Evolutionary conservation across 35 echinoderm and acorn worm species (phyloP), one percentile per base, ranked within the genome.

Genomic region (Antedon bifida): DNA sequence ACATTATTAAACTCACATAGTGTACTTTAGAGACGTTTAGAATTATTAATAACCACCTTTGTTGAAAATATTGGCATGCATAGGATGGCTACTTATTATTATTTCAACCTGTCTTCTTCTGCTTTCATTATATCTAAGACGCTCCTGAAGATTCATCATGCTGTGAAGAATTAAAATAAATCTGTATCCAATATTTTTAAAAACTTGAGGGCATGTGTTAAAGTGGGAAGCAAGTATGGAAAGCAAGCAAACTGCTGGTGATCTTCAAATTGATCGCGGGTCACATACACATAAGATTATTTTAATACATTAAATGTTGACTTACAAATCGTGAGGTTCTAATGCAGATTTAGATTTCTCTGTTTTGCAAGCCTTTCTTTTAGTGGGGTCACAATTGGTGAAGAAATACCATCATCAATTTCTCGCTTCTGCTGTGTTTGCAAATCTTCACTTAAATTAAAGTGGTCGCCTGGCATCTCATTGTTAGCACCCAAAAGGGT

Each of bases 301-400:
- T n/a, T n/a, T n/a, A n/a, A n/a, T n/a, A n/a, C n/a, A n/a, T n/a
- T n/a, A n/a, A n/a, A n/a, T n/a, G n/a, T n/a, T n/a, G n/a, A 64
- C 51, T 64, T 64, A 64, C 51, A 64, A 64, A 21, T 64, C 51
- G 35, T 86, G 85, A 64, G 77, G 33, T 10, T 51, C 77, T 2
- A 31, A 19, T 1, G 35, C 14, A 3, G 74, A 31, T 75, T 78
- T 44, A 0, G 84, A 74, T 31, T 85, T 85, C 74, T 86, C 42
- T 91, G 79, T 30, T 86, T 86, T 32, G 89, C 89, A 39, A 91
- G 84, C 29, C 77, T 86, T 35, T 91, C 56, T 81, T 91, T 91
- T 30, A 91, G 76, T 34, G 84, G 89, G 16, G 80, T 83, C 28
- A 44, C 82, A 42, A 82, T 30, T 39, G 84, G 84, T 13, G 89